phyloP scores from a whole-genome alignment of 2,888 invertebrate genomes.

The Stenodema calcarata region DNA sequence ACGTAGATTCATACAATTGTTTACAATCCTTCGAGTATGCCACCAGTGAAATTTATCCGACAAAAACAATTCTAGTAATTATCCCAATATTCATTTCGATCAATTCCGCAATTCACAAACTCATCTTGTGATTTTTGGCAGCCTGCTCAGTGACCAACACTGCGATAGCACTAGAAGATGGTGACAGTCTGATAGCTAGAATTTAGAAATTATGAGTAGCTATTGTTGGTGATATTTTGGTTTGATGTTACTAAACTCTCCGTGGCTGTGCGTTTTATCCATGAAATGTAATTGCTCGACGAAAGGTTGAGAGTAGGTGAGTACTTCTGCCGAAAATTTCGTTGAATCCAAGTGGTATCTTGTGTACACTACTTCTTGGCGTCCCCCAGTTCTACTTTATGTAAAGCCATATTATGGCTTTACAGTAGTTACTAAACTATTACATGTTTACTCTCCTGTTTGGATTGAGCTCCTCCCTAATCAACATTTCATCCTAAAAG shows the following conservation, averaged over 20 bases:
- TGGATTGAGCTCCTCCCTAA: background rate
- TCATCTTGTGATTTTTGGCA: no score
- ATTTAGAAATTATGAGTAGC: background rate
- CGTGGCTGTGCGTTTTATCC: background rate
- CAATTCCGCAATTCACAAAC: no score
- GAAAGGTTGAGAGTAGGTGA: background rate
- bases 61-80: no score
- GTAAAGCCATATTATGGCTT: no score
- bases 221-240: background rate
- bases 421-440: background rate
- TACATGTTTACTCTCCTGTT: background rate
- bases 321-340: background rate
- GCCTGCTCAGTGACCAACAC: background rate
- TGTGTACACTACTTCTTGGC: background rate
- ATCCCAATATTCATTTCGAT: no score
- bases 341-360: background rate
- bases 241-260: background rate
- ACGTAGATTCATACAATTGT: no score
- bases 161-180: background rate
- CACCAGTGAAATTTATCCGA: no score
- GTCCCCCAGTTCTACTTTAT: background rate
- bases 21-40: no score
- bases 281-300: background rate
- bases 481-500: background rate
- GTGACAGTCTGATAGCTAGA: background rate